Base-by-base conservation (phyloP, 2,888 invertebrate species). In the Dione juno region DNA sequence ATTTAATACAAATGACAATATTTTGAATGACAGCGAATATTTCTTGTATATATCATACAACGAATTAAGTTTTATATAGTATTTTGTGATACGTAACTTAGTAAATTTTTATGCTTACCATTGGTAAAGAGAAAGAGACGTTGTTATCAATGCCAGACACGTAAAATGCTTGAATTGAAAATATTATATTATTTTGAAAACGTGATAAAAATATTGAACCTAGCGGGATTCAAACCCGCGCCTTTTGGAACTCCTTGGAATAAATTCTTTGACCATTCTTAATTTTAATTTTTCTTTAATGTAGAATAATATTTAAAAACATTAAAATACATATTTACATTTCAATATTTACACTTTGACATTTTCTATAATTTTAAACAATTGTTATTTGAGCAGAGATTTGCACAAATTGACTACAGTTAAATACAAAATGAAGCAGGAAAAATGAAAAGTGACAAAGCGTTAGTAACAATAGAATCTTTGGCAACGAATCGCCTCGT, bases 401-500 rank as follows among this genome's bases (percentile, higher is more conserved):
- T 40, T 37, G 79, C 54, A 8, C 37, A 37, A 59, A 58, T 63
- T 67, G 64, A 57, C 11, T 57, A 28, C n/a, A 64, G 54, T 28
- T 19, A 57, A 69, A 69, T 43, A 54, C 40, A 69, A 64, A 57
- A 57, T 63, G 57, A 54, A 43, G 5, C 61, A 48, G 66, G 67
- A 59, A 75, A 73, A 76, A 72, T 66, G 67, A 70, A 75, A 72
- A 73, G 68, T 71, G 72, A 72, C 75, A 74, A 72, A 75, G 61
- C 72, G 71, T 73, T 75, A 67, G 70, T 72, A 77, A 77, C 74
- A 78, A 77, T 72, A 70, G 71, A 77, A 75, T 77, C 71, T 76
- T 75, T 79, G 78, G 77, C 79, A 80, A 78, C 76, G 78, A 79
- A 70, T 75, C 75, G 73, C 74, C 73, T 74, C 71, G 74, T 78